A percentile compares a stretch with the other conserved stretches of the same genome.
phyloP scores from a whole-genome alignment of 2,888 invertebrate genomes.

The Apomyelois bistriatella region DNA sequence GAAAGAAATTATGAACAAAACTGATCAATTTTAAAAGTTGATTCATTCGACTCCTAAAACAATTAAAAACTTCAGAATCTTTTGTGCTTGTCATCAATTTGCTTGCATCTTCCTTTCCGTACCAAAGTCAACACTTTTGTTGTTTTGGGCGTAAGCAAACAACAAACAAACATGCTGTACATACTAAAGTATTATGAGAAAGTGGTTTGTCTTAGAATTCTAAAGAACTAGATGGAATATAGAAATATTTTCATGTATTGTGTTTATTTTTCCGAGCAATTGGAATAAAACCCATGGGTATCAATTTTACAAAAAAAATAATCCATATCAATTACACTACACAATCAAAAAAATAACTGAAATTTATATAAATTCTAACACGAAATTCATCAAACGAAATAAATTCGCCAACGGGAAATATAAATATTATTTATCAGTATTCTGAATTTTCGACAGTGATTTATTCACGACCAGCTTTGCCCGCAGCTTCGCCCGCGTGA shows the following conservation, averaged over 20 bases:
- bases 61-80: background rate
- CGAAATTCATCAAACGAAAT: background rate
- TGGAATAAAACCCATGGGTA: too few relatives aligned
- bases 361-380: too few relatives aligned
- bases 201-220: background rate
- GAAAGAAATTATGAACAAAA: too few relatives aligned
- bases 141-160: constrained; percentile 1
- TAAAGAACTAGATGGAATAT: background rate
- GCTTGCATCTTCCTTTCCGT: background rate
- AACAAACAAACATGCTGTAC: background rate
- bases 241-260: too few relatives aligned
- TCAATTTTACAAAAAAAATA: too few relatives aligned
- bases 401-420: background rate
- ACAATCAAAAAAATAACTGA: too few relatives aligned
- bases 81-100: background rate
- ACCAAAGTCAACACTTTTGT: background rate
- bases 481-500: too few relatives aligned
- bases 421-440: background rate
- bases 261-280: too few relatives aligned
- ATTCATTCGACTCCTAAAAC: background rate
- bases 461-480: too few relatives aligned
- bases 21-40: too few relatives aligned
- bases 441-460: background rate
- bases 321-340: too few relatives aligned
- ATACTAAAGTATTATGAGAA: constrained; percentile 2